A percentile compares a stretch with the other conserved stretches of the same genome.
These are phyloP conservation scores for Australoheros facetus DNA, from an alignment of 2,797 vertebrate genomes.

Conservation along the genomic window DNA sequence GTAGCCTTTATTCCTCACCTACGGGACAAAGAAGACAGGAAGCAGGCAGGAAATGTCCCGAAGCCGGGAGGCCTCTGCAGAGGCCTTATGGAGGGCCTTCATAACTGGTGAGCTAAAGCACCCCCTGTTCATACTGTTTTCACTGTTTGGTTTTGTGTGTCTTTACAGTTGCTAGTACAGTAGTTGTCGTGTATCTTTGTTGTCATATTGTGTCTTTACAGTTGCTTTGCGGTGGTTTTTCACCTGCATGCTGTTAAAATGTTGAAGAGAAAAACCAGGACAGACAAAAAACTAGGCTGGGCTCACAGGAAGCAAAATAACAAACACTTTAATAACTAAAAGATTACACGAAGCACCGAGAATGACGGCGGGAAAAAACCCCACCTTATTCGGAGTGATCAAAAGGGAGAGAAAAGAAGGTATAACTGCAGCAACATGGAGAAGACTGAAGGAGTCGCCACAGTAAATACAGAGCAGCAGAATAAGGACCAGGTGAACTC, in stretches of 20 bases:
- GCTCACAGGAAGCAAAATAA: not conserved
- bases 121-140: not conserved
- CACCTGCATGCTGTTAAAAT: not conserved
- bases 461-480: not conserved
- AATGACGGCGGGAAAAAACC: not conserved
- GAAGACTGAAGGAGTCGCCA: not conserved
- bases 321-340: not conserved
- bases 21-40: not conserved
- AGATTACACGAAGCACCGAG: not conserved
- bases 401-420: not conserved
- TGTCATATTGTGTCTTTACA: not conserved
- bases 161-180: not conserved
- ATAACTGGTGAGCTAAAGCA: too few species aligned
- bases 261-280: not conserved
- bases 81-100: too few species aligned
- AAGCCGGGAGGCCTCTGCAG: too few species aligned
- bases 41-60: not conserved
- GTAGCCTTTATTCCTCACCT: fast-evolving
- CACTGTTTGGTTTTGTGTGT: not conserved
- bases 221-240: not conserved
- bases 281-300: not conserved
- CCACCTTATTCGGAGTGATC: not conserved
- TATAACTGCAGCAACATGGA: not conserved
- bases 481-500: not conserved
- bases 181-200: not conserved